phyloP scores from a whole-genome alignment of 2,888 invertebrate species.

The Pristionchus japonicus region DNA sequence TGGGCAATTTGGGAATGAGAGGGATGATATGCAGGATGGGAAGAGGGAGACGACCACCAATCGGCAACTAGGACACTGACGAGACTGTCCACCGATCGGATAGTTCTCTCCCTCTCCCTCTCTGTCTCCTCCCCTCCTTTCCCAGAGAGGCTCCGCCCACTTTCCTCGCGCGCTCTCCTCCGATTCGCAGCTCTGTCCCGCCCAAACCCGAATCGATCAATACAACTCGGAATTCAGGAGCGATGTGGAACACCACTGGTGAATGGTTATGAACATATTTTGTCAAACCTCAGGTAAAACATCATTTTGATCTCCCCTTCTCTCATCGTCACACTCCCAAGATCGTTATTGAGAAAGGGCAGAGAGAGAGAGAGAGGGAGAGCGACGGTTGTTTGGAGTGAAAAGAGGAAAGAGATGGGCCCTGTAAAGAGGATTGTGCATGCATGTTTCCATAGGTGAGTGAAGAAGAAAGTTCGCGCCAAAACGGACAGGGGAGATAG shows the following conservation, averaged over 20 bases:
- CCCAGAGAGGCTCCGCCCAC: neutral
- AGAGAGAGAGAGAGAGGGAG: neutral
- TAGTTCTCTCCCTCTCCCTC: slow-evolving; percentile 10
- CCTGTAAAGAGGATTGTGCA: slow-evolving; percentile 21
- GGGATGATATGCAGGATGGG: neutral
- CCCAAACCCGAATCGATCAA: neutral
- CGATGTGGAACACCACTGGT: neutral
- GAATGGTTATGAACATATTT: neutral
- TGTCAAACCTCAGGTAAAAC: neutral
- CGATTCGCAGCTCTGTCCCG: neutral
- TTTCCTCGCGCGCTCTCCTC: slow-evolving; percentile 19
- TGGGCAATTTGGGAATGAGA: neutral
- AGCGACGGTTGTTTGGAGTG: slow-evolving; percentile 18
- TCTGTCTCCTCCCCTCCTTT: slow-evolving; percentile 23
- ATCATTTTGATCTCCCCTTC: neutral
- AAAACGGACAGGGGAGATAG: neutral
- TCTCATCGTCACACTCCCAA: neutral
- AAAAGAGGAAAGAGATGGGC: slow-evolving; percentile 33
- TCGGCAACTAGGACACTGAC: slow-evolving; percentile 13
- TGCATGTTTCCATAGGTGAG: neutral
- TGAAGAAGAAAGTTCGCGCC: neutral
- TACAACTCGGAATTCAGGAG: neutral
- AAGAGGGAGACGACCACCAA: slow-evolving; percentile 10
- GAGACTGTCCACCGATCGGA: slow-evolving; percentile 37
- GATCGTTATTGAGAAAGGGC: slow-evolving; percentile 14